These are phyloP conservation scores for Papilio dardanus DNA, from an alignment of 1,140 invertebrate species.

Conservation along the genomic window DNA sequence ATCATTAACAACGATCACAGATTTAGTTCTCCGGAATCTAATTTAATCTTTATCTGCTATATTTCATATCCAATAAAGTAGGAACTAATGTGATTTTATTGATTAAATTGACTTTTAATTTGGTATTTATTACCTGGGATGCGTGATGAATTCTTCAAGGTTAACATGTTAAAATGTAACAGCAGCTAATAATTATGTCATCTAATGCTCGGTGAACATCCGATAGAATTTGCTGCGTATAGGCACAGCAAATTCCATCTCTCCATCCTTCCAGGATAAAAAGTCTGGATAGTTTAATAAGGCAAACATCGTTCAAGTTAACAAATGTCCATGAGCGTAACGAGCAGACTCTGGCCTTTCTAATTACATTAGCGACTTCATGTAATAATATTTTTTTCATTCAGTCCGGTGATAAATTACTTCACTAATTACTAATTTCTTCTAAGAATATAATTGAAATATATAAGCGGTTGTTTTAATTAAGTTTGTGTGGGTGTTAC, in stretches of 20 bases:
- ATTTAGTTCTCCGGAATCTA: no score
- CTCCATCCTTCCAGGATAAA: neutral
- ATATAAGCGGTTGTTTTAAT: conserved; percentile 32
- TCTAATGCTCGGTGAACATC: neutral
- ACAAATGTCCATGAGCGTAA: conserved; percentile 16
- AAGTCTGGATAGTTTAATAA: conserved; percentile 13
- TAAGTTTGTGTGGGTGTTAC: conserved; percentile 37
- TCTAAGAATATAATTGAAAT: conserved; percentile 38
- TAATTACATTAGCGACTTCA: conserved; percentile 32
- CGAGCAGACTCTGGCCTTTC: neutral
- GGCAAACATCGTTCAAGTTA: conserved; percentile 3
- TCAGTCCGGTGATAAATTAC: conserved; percentile 26
- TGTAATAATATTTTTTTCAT: conserved; percentile 29
- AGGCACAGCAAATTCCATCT: no score
- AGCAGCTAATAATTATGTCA: neutral
- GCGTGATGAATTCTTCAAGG: no score
- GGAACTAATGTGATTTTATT: no score
- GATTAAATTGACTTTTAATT: no score
- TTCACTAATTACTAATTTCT: conserved; percentile 34
- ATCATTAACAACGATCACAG: no score
- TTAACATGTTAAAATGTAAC: no score
- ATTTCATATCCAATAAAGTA: no score
- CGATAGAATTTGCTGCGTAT: no score
- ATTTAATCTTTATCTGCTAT: no score
- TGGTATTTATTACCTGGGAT: no score